Base-by-base conservation (phyloP, 2,113 vertebrate species). In the Passer montanus region DNA sequence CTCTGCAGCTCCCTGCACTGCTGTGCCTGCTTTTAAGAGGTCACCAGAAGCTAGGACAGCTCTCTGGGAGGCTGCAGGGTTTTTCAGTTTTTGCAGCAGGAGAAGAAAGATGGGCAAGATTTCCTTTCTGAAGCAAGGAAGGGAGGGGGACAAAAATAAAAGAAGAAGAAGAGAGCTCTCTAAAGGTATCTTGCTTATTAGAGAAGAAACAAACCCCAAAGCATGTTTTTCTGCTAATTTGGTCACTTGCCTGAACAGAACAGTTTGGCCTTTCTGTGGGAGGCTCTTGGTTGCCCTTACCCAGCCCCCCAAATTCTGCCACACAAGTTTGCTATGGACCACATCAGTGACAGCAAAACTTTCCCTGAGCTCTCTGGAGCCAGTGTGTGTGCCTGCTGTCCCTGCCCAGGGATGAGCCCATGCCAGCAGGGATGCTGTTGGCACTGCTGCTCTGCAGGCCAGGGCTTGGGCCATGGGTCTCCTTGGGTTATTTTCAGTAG, bases 91-190 rank as follows among this genome's bases (percentile, higher is more conserved):
- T 77, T 90, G 74, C 35, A 63, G 78, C n/a, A 74, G 52, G 15
- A 80, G 18, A 11, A 85, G 27, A 64, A 81, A 60, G 75, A 79
- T 35, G 70, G 53, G 26, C 6, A 53, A 21, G 33, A 68, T 68
- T 89, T 82, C n/a, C 31, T 84, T 91, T 84, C 73, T 56, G 64
- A 84, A 94, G 35, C 17, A 74, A 47, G 31, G 41, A 56, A 16
- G 9, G 8, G 6, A 20, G 44, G 52, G 9, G 0, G 2, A 2
- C 6, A 35, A 22, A n/a, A 14, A 13, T 15, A 4, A 8, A 18
- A 9, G 18, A 41, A 64, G 50, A 30, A 17, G 23, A 46, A 70
- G 46, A 30, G 3, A 89, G 10, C 1, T 5, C 24, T 74, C 26
- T 33, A 82, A 58, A 91, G 43, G 31, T 76, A 58, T 9, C 27